A percentile compares a stretch with the other conserved stretches of the same genome.
phyloP scores from a whole-genome alignment of 2,113 vertebrate genomes.

The Calonectris borealis region DNA sequence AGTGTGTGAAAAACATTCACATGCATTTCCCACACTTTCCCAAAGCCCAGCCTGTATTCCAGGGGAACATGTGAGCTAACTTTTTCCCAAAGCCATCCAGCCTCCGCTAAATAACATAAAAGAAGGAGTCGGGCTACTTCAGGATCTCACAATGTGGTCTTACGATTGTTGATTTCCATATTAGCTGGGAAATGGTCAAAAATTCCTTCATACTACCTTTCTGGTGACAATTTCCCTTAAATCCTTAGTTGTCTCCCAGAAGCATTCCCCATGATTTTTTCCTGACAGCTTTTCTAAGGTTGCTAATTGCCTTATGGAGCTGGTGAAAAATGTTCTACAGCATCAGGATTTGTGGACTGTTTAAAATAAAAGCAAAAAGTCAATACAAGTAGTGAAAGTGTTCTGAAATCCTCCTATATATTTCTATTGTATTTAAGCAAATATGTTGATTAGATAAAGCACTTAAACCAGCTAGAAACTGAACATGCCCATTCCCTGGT shows the following conservation, averaged over 20 bases:
- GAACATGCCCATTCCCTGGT: neutral
- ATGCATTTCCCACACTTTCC: slow-evolving; percentile 23
- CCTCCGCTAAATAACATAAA: neutral
- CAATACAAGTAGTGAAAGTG: neutral
- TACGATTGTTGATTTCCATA: neutral
- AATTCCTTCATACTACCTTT: neutral
- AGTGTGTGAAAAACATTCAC: slow-evolving; percentile 24
- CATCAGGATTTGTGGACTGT: neutral
- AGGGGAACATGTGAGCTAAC: neutral
- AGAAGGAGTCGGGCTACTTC: neutral
- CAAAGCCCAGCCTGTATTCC: neutral
- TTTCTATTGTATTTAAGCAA: neutral
- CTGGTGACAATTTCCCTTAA: neutral
- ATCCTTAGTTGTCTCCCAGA: neutral
- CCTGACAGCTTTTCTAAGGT: neutral
- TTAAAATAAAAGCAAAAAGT: neutral
- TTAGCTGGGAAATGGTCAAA: neutral
- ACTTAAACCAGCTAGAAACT: neutral
- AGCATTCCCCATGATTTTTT: neutral
- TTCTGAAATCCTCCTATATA: neutral
- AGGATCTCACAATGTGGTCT: neutral
- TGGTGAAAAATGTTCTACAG: neutral
- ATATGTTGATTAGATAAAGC: neutral
- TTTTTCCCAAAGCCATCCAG: slow-evolving; percentile 11
- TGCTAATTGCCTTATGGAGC: neutral